phyloP scores from a whole-genome alignment of 2,797 vertebrate genomes.

The Cichlasoma orientale region DNA sequence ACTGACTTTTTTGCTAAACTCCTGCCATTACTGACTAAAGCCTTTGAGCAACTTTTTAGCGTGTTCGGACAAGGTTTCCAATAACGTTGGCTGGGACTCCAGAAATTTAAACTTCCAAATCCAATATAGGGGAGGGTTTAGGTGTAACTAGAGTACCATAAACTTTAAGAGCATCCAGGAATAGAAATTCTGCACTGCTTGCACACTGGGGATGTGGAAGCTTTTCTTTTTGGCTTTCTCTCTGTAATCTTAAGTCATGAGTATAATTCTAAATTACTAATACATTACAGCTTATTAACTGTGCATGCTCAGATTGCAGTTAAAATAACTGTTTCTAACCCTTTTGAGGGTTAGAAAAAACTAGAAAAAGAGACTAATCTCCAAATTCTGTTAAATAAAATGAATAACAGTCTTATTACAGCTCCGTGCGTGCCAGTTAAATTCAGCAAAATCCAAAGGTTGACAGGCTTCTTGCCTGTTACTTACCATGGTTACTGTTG shows the following conservation, averaged over 20 bases:
- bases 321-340: background rate
- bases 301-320: background rate
- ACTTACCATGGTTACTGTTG: background rate
- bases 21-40: background rate
- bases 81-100: background rate
- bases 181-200: background rate
- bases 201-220: background rate
- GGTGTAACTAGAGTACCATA: background rate
- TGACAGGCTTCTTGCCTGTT: background rate
- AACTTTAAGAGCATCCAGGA: background rate
- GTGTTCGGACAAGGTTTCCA: background rate
- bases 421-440: background rate
- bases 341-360: background rate
- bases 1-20: background rate
- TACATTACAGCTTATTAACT: too few relatives aligned
- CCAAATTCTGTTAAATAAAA: background rate
- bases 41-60: background rate
- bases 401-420: background rate
- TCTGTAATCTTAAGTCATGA: background rate
- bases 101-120: conserved; percentile 1
- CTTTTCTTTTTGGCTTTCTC: background rate
- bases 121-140: background rate
- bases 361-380: background rate
- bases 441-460: background rate
- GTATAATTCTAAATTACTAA: background rate